These are phyloP conservation scores for Zaprionus bogoriensis DNA, from an alignment of 2,888 invertebrate genomes.

Conservation along the genomic window DNA sequence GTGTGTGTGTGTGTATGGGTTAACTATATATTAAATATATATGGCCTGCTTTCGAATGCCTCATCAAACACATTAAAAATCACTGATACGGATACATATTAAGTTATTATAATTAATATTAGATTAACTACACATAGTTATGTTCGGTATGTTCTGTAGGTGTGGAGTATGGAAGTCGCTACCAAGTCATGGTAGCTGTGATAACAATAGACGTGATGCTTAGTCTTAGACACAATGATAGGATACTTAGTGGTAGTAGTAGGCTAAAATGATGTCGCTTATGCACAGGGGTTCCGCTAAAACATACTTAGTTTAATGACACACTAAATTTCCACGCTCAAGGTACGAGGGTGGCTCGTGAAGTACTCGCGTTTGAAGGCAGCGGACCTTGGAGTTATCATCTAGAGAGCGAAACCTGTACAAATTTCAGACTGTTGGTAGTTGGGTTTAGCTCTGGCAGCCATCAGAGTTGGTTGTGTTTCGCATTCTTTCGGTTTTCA, in stretches of 20 bases:
- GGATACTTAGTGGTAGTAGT: constrained; percentile 7
- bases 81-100: constrained; percentile 25
- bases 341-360: background rate
- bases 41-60: constrained; percentile 28
- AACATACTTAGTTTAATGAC: constrained; percentile 25
- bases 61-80: constrained; percentile 34
- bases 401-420: too few species aligned
- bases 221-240: constrained; percentile 22
- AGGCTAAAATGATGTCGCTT: constrained; percentile 42
- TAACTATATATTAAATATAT: constrained; percentile 9
- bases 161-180: background rate
- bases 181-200: constrained; percentile 5
- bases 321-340: constrained; percentile 12
- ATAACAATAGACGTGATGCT: constrained; percentile 30
- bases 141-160: background rate
- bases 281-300: constrained; percentile 29
- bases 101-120: constrained; percentile 8
- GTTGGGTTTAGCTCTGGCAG: too few species aligned
- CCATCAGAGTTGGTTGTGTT: too few species aligned
- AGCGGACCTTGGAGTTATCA: too few species aligned
- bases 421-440: too few species aligned
- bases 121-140: constrained; percentile 36
- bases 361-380: too few species aligned
- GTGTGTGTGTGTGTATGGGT: constrained; percentile 15
- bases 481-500: too few species aligned